Percentiles rank a stretch among this genome's conserved stretches.
These are phyloP conservation scores for Lysiphlebus fabarum DNA, from an alignment of 1,140 invertebrate species.

Conservation along the genomic window DNA sequence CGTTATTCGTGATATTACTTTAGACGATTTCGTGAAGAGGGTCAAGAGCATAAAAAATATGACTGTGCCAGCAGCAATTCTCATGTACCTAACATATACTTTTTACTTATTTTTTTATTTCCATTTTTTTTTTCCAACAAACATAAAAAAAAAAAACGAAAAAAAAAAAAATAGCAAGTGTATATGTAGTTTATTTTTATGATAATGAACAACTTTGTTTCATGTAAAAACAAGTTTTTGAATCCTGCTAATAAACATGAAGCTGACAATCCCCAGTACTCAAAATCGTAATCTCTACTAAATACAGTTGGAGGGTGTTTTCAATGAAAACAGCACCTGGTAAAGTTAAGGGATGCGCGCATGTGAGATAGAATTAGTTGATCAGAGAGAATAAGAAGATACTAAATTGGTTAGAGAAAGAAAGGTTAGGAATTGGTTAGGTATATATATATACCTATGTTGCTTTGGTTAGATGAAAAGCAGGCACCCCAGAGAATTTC, in stretches of 20 bases:
- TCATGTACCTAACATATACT: not conserved
- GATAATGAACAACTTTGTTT: no score
- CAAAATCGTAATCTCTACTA: conserved; percentile 42
- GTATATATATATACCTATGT: no score
- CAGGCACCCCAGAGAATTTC: conserved; percentile 7
- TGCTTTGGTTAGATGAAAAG: not conserved
- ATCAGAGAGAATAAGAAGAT: conserved; percentile 7
- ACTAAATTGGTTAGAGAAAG: not conserved
- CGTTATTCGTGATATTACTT: conserved; percentile 24
- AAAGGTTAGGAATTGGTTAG: no score
- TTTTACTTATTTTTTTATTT: conserved; percentile 6
- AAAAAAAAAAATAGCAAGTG: not conserved
- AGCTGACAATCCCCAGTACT: conserved; percentile 31
- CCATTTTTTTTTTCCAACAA: no score
- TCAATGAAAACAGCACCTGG: conserved; percentile 39
- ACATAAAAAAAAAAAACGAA: no score
- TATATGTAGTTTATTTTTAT: not conserved
- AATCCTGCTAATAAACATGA: conserved; percentile 26
- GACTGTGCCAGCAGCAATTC: not conserved
- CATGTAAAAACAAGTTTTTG: no score
- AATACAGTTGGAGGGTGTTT: conserved; percentile 43
- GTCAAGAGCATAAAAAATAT: conserved; percentile 23
- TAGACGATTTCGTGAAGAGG: conserved; percentile 20
- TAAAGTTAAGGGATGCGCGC: no score
- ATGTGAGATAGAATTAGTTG: not conserved